These are phyloP conservation scores for Diorhabda sublineata DNA, from an alignment of 1,140 invertebrate genomes.

Conservation along the genomic window DNA sequence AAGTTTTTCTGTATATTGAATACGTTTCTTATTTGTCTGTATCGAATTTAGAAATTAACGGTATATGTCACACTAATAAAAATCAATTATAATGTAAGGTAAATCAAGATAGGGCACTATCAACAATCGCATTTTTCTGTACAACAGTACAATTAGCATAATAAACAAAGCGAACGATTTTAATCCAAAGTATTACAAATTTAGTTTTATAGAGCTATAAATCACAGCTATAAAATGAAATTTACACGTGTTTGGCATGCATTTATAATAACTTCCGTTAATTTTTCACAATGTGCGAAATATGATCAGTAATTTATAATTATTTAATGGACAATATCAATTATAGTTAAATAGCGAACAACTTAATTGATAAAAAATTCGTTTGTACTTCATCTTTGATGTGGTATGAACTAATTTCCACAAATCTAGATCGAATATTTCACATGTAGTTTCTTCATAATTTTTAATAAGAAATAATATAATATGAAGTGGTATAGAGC, in stretches of 20 bases:
- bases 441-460: no score
- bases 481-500: no score
- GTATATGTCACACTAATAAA: no score
- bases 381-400: not conserved
- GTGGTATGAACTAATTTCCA: constrained; percentile 19
- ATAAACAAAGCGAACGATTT: constrained; percentile 12
- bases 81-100: no score
- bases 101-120: no score
- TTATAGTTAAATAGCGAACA: constrained; percentile 26
- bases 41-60: no score
- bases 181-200: constrained; percentile 28
- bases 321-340: constrained; percentile 26
- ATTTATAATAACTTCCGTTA: constrained; percentile 29
- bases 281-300: constrained; percentile 28
- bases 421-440: no score
- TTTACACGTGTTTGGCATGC: constrained; percentile 35
- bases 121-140: not conserved
- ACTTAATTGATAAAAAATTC: constrained; percentile 18
- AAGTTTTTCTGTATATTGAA: no score
- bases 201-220: constrained; percentile 32
- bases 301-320: constrained; percentile 30
- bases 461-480: no score
- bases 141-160: not conserved
- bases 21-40: no score
- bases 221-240: constrained; percentile 36